Percentiles rank a stretch among this genome's conserved stretches.
phyloP scores from a whole-genome alignment of 2,888 invertebrate genomes.

The Chloromyia formosa region DNA sequence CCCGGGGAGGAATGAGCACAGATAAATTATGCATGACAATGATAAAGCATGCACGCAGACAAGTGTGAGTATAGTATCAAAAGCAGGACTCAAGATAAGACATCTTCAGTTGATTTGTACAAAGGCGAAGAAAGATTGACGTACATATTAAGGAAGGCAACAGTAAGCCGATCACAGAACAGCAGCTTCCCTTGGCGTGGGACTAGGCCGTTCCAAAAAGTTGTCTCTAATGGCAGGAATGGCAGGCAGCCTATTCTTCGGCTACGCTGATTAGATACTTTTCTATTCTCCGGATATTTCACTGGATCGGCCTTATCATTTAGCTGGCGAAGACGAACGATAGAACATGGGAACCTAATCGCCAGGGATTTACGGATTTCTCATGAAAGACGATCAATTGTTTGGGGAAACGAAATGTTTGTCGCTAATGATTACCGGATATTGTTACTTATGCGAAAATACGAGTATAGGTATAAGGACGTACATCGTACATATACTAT shows the following conservation, averaged over 20 bases:
- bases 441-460: no score
- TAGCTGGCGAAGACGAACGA: background rate
- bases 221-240: background rate
- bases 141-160: background rate
- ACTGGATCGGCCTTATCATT: constrained; percentile 6
- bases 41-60: constrained; percentile 48
- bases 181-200: background rate
- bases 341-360: constrained; percentile 13
- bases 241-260: background rate
- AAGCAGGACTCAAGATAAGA: constrained; percentile 33
- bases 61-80: constrained; percentile 23
- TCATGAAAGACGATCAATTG: background rate
- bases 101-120: constrained; percentile 18
- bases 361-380: constrained; percentile 20
- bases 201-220: background rate
- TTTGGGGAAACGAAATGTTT: constrained; percentile 13
- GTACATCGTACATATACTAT: no score
- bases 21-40: constrained; percentile 50
- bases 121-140: constrained; percentile 17
- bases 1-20: constrained; percentile 19
- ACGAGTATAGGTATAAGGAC: no score
- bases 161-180: no score
- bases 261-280: constrained; percentile 24
- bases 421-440: background rate
- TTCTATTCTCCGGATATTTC: background rate